phyloP scores from a whole-genome alignment of 2,888 invertebrate species.

The Graphium colonna region DNA sequence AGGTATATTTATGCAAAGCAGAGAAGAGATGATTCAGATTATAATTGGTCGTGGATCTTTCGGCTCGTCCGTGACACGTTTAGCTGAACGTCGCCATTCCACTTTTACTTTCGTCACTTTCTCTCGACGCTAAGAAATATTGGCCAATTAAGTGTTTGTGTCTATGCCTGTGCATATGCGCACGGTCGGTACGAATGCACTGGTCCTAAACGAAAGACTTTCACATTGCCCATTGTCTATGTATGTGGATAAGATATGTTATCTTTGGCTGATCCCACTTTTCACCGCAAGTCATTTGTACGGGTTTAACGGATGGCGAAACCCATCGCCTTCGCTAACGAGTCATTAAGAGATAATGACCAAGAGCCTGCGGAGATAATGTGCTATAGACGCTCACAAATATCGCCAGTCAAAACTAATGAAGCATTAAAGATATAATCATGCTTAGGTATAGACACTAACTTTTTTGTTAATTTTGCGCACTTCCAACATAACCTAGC shows the following conservation, averaged over 20 bases:
- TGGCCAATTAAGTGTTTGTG: conserved; percentile 20
- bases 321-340: too few relatives aligned
- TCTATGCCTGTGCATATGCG: conserved; percentile 3
- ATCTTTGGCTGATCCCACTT: neutral
- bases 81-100: conserved; percentile 10
- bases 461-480: too few relatives aligned
- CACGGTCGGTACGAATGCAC: conserved; percentile 1
- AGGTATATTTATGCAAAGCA: too few relatives aligned
- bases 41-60: conserved; percentile 20
- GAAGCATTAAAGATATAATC: too few relatives aligned
- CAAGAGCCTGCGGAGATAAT: too few relatives aligned
- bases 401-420: too few relatives aligned
- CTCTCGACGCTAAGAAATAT: conserved; percentile 20
- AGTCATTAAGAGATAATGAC: too few relatives aligned
- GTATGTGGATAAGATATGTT: neutral
- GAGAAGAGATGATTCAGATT: neutral
- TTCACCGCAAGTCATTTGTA: neutral
- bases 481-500: too few relatives aligned
- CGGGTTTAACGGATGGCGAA: neutral
- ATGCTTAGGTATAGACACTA: too few relatives aligned
- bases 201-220: conserved; percentile 5
- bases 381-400: too few relatives aligned
- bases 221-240: conserved; percentile 16
- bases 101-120: conserved; percentile 24
- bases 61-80: conserved; percentile 21